Evolutionary conservation across 2,888 invertebrate genomes (phyloP), one percentile per base, ranked within the genome.

Genomic region (Orchesella flavescens): DNA sequence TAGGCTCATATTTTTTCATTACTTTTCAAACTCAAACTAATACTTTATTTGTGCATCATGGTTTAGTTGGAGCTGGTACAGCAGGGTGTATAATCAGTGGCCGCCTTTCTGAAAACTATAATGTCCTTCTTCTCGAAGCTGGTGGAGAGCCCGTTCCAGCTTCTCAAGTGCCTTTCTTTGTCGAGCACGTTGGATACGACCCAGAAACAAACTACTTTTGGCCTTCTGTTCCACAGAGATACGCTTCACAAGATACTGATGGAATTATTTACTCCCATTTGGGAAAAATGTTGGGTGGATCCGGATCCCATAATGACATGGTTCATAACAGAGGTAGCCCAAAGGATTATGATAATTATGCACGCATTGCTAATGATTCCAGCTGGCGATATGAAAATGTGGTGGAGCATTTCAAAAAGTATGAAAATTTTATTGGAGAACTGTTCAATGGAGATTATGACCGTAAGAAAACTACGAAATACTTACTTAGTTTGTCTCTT

Each of bases 231-330:
- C 66, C 80, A n/a, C 55, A 63, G 23, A 4, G 10, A 59, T 63
- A 76, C n/a, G 76, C 73, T 17, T 17, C 66, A 10, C 44, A 1
- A 49, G 10, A 44, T 13, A 21, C 24, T 13, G 76, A 76, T n/a
- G 81, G 80, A 43, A 59, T 82, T 44, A 65, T 65, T 43, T 34
- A 21, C 0, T 49, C 21, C 2, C 21, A 21, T 49, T 3, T 21
- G 2, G 85, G 86, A 13, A 84, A 84, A 75, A 84, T 86, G 84
- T 17, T 86, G 49, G 86, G 86, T 34, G 86, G 86, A 9, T 80
- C 80, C 24, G 73, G 82, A 13, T 82, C 82, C 9, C 85, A 85
- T 24, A 85, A 84, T 49, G 55, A 53, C 13, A 69, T 69, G 59
- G 71, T 76, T 1, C 78, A 82, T 61, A 80, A 78, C 12, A 53